Evolutionary conservation across 2,797 vertebrate genomes (phyloP).

Genomic region (Acanthiza pusilla): DNA sequence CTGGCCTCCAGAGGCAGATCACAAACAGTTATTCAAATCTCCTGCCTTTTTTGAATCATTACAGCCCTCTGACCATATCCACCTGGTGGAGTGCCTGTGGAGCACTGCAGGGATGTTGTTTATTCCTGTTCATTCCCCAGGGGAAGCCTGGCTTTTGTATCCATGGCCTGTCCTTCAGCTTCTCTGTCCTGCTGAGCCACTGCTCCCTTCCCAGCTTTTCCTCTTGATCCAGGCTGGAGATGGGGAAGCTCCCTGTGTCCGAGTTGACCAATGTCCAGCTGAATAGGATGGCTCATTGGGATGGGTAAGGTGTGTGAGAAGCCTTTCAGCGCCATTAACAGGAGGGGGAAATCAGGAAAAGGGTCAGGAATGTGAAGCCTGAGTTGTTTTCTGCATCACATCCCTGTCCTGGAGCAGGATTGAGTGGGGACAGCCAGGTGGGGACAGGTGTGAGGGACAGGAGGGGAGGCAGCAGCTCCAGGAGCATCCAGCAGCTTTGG

Average conservation of each 20-base stretch:
- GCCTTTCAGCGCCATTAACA: neutral
- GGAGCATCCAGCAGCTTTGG: too few species aligned
- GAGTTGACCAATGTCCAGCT: neutral
- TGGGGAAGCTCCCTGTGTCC: neutral
- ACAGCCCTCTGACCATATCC: neutral
- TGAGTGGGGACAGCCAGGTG: neutral
- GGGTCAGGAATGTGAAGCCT: neutral
- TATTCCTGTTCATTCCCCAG: neutral
- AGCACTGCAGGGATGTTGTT: neutral
- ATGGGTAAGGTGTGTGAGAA: too few species aligned
- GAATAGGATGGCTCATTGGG: neutral
- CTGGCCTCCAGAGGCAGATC: neutral
- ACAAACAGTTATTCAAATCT: neutral
- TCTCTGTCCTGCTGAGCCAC: neutral
- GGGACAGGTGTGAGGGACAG: neutral
- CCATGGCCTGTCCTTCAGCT: neutral
- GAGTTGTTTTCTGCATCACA: neutral
- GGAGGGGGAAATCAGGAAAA: neutral
- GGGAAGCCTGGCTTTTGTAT: neutral
- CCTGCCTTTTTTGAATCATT: neutral
- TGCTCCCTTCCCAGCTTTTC: neutral
- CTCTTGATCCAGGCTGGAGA: accelerated
- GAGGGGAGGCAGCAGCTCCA: neutral
- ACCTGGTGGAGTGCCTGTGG: neutral
- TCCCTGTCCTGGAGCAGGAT: neutral